Base-by-base conservation (phyloP, 2,888 invertebrate genomes). In the Drosophila paramelanica region DNA sequence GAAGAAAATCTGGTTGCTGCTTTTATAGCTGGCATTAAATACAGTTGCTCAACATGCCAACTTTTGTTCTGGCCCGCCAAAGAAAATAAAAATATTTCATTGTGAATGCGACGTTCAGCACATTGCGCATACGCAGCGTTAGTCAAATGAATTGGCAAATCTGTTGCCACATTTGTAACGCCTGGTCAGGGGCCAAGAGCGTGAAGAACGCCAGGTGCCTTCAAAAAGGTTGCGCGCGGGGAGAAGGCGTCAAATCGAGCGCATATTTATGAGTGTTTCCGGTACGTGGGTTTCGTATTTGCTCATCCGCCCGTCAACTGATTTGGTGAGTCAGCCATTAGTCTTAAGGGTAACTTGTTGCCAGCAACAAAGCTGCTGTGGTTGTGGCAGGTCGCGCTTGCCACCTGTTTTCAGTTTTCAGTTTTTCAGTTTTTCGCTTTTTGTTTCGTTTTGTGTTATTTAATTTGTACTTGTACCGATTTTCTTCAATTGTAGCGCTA, bases 251-350 rank as follows among this genome's bases (percentile, higher is more conserved):
- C 8, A 23, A 20, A 17, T 41, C 36, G 58, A 62, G 65, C 77
- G 67, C 71, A 81, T 83, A 81, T 83, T 86, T 90, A 90, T 89
- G 86, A 89, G 72, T 60, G 78, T 81, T 90, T 89, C 90, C 89
- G 89, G 85, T 81, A 72, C 60, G 67, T 64, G 77, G 42, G 57
- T 72, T 70, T 70, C 58, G 64, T 58, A 52, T 81, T 81, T 78
- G 74, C 67, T 71, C 71, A 57, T 53, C 57, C 39, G 55, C 39
- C 39, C 57, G 55, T 57, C 67, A 71, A 55, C 58, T 68, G 55
- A 59, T 57, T 67, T 61, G 46, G 64, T 73, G 77, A 88, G 62
- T 81, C 82, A 81, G 88, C 56, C 58, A 70, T 64, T 64, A 60
- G 66, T 31, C 61, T 60, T 60, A 47, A 59, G 65, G 72, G 87